These are phyloP conservation scores for Oncorhynchus tshawytscha DNA, from an alignment of 2,113 vertebrate species.

Conservation along the genomic window DNA sequence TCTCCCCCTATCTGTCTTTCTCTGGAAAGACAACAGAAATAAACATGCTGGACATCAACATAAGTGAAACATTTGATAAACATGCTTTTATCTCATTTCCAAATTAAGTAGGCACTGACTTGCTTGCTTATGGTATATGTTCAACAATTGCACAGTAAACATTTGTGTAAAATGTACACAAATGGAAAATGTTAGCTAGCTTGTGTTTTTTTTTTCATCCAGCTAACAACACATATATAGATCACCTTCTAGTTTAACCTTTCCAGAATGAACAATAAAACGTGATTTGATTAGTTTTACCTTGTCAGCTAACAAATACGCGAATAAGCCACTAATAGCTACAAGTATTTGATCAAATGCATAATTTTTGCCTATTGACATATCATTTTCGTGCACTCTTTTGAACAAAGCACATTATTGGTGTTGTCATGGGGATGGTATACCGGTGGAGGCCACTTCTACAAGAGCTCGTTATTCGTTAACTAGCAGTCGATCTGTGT, in stretches of 20 bases:
- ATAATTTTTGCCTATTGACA: background rate
- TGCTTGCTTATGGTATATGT: no score
- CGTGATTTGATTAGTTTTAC: background rate
- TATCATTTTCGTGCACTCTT: background rate
- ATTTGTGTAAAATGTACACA: no score
- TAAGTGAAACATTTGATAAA: background rate
- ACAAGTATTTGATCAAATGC: background rate
- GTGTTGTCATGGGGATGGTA: background rate
- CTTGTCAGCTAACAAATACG: background rate
- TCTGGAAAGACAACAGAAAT: constrained; percentile 53
- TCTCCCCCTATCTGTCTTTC: constrained; percentile 32
- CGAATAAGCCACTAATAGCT: background rate
- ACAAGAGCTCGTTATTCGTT: no score
- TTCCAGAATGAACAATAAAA: background rate
- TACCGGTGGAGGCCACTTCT: background rate
- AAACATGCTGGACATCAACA: constrained; percentile 5
- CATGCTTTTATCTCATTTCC: background rate
- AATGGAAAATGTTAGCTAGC: no score
- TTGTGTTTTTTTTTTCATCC: no score
- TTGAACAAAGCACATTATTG: background rate
- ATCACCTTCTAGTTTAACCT: background rate
- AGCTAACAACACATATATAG: background rate
- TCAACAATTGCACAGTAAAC: no score
- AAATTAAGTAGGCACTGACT: background rate
- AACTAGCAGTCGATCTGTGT: no score